Conservation (phyloP, 64 coral and sea anemone species). For the Stichodactyla mertensii region DNA sequence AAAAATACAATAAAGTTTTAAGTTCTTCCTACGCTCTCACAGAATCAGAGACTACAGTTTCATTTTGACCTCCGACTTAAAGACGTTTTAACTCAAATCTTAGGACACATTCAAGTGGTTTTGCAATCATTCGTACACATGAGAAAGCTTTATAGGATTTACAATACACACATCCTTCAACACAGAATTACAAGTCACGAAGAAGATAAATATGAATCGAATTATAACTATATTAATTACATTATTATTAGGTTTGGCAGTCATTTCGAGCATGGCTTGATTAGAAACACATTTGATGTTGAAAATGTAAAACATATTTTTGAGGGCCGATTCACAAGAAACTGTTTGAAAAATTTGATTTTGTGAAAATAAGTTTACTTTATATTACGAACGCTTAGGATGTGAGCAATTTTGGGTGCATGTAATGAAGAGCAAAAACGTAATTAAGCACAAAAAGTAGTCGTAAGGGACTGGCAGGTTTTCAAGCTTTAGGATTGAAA, state of each 20-base stretch:
- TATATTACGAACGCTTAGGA: too few species aligned
- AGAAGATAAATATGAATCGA: conserved; percentile 1
- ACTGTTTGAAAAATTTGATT: neutral
- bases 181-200: neutral
- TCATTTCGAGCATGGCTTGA: neutral
- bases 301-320: conserved; percentile 10
- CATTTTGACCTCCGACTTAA: neutral
- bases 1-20: neutral
- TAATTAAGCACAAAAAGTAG: too few species aligned
- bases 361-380: neutral
- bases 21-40: neutral
- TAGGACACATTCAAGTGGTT: neutral
- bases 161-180: neutral
- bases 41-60: neutral
- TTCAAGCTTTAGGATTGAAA: too few species aligned
- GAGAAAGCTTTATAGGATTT: conserved; percentile 4
- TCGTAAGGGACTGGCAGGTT: too few species aligned
- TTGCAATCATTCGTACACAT: neutral
- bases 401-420: too few species aligned
- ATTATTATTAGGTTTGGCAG: neutral
- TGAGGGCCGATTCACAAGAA: neutral
- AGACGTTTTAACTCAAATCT: conserved; percentile 1
- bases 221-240: conserved; percentile 6
- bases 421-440: too few species aligned
- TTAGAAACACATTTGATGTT: neutral